phyloP scores from a whole-genome alignment of 2,113 vertebrate genomes.

The Pyxicephalus adspersus region DNA sequence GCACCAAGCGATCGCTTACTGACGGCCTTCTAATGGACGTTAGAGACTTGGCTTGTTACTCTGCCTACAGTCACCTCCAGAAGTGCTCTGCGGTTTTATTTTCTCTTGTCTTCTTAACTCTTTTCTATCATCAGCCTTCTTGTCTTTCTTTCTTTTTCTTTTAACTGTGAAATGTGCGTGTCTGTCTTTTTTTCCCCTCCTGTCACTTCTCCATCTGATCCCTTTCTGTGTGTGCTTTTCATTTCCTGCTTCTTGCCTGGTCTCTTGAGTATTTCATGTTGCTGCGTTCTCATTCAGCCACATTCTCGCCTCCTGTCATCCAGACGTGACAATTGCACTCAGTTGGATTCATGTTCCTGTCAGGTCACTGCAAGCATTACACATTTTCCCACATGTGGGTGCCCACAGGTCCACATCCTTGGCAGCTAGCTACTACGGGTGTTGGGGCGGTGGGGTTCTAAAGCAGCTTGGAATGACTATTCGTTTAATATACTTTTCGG shows the following conservation, averaged over 20 bases:
- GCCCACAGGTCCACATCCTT: too few species aligned
- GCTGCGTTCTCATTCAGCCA: not conserved
- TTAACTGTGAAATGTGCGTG: not conserved
- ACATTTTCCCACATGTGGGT: not conserved
- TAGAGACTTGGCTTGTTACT: conserved; percentile 60
- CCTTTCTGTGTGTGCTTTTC: conserved; percentile 21
- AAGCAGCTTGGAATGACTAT: too few species aligned
- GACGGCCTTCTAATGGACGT: conserved; percentile 63
- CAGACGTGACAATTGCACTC: conserved; percentile 9
- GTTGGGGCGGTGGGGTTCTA: too few species aligned
- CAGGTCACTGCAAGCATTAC: conserved; percentile 11
- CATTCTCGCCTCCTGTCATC: conserved; percentile 16
- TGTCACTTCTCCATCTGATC: conserved; percentile 16
- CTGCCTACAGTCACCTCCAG: conserved; percentile 56
- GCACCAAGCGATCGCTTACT: conserved; percentile 56
- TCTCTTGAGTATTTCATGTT: conserved; percentile 9
- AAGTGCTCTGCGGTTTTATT: conserved; percentile 38
- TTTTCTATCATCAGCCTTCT: conserved; percentile 66
- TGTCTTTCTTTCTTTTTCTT: not conserved
- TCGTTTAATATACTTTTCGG: too few species aligned
- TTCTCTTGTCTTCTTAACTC: conserved; percentile 8
- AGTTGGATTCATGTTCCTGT: conserved; percentile 18
- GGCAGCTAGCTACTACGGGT: too few species aligned
- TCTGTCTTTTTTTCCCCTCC: not conserved
- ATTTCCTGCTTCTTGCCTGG: conserved; percentile 11